phyloP scores from a whole-genome alignment of 2,113 vertebrate species.

The Coreoperca whiteheadi region DNA sequence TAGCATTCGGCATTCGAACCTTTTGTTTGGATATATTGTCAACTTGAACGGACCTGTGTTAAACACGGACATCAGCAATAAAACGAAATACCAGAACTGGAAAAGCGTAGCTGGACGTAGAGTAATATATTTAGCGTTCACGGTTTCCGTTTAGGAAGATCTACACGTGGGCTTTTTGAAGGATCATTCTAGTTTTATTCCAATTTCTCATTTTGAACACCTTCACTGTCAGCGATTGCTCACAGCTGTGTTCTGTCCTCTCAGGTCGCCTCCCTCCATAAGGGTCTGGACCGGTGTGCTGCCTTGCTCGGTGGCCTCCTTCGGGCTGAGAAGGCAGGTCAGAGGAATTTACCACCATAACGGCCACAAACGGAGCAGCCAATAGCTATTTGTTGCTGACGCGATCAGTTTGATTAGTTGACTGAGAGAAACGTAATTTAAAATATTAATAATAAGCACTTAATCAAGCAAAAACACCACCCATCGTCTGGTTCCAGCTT shows the following conservation, averaged over 20 bases:
- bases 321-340: conserved; percentile 86
- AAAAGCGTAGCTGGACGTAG: too few species aligned
- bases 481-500: neutral
- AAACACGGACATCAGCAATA: too few species aligned
- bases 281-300: conserved; percentile 90
- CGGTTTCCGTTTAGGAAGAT: too few species aligned
- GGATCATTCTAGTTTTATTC: too few species aligned
- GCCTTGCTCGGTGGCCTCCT: conserved; percentile 89
- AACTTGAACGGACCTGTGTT: too few species aligned
- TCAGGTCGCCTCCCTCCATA: conserved; percentile 84
- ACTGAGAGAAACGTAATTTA: neutral
- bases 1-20: too few species aligned
- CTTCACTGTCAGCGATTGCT: too few species aligned
- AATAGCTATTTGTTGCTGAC: neutral
- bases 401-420: neutral
- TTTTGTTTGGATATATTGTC: too few species aligned
- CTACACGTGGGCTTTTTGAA: too few species aligned
- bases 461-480: neutral
- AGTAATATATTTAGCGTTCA: too few species aligned
- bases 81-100: too few species aligned
- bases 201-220: too few species aligned
- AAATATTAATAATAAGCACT: neutral
- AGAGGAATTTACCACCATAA: neutral
- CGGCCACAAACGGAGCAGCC: neutral
- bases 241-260: neutral